Conservation (phyloP, 2,888 invertebrate genomes). For the Cepaea hortensis region DNA sequence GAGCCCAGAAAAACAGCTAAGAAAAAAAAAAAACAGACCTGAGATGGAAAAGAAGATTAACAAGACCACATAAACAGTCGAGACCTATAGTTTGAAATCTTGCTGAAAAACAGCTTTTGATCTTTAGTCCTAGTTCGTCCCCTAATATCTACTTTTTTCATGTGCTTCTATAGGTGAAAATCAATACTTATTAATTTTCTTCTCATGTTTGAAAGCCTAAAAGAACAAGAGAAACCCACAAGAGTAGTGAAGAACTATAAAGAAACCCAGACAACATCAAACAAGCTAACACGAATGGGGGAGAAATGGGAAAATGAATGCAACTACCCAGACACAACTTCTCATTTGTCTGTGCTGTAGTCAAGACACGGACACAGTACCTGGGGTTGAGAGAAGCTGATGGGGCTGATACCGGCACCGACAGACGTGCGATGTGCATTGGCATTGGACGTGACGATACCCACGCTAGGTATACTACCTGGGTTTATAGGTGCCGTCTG, state of each 20-base stretch:
- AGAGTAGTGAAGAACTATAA: not conserved
- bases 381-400: conserved; percentile 78
- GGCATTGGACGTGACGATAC: conserved; percentile 64
- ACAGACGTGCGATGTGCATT: conserved; percentile 77
- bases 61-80: no score
- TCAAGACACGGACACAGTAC: conserved; percentile 32
- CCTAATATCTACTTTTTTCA: no score
- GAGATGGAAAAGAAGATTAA: no score
- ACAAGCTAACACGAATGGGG: no score
- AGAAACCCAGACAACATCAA: not conserved
- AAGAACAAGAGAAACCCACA: not conserved
- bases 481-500: conserved; percentile 74
- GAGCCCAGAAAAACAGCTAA: no score
- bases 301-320: not conserved
- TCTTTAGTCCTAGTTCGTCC: no score
- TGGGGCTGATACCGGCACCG: conserved; percentile 85
- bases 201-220: not conserved
- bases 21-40: no score
- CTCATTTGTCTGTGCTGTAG: not conserved
- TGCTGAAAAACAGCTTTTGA: no score
- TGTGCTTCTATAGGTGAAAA: no score
- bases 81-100: no score
- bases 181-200: not conserved
- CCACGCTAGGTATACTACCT: conserved; percentile 74
- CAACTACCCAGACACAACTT: not conserved